phyloP scores from a whole-genome alignment of 2,888 invertebrate genomes.

The Drosophila engyochracea region DNA sequence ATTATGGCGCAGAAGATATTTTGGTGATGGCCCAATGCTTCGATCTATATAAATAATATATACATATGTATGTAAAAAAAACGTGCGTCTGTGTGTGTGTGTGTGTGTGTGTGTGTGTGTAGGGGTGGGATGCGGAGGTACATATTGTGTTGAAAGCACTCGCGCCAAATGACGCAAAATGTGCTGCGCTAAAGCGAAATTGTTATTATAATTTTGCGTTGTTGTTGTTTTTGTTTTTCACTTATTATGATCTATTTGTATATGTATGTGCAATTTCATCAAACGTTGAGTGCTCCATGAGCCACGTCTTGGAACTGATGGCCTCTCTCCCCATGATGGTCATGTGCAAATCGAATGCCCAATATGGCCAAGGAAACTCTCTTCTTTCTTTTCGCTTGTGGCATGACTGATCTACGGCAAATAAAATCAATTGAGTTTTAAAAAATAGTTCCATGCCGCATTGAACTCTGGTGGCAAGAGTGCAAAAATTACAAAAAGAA shows the following conservation, averaged over 20 bases:
- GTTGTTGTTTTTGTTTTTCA: slow-evolving; percentile 19
- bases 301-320: slow-evolving; percentile 42
- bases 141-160: slow-evolving; percentile 57
- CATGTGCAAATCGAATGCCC: slow-evolving; percentile 6
- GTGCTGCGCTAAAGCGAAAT: slow-evolving; percentile 62
- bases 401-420: slow-evolving; percentile 42
- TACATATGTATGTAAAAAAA: background rate
- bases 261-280: slow-evolving; percentile 24
- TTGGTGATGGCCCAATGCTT: slow-evolving; percentile 37
- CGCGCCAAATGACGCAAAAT: slow-evolving; percentile 71
- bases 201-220: slow-evolving; percentile 59
- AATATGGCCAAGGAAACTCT: slow-evolving; percentile 3
- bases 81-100: background rate
- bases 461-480: slow-evolving; percentile 41
- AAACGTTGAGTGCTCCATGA: slow-evolving; percentile 23
- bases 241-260: slow-evolving; percentile 35
- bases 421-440: slow-evolving; percentile 41
- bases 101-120: background rate
- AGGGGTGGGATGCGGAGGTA: slow-evolving; percentile 21
- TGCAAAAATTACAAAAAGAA: slow-evolving; percentile 30
- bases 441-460: slow-evolving; percentile 35
- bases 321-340: slow-evolving; percentile 10
- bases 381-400: background rate
- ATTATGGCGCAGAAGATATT: slow-evolving; percentile 48
- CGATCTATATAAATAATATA: slow-evolving; percentile 29